These are phyloP conservation scores for Labroides dimidiatus DNA, from an alignment of 2,797 vertebrate genomes.

Conservation along the genomic window DNA sequence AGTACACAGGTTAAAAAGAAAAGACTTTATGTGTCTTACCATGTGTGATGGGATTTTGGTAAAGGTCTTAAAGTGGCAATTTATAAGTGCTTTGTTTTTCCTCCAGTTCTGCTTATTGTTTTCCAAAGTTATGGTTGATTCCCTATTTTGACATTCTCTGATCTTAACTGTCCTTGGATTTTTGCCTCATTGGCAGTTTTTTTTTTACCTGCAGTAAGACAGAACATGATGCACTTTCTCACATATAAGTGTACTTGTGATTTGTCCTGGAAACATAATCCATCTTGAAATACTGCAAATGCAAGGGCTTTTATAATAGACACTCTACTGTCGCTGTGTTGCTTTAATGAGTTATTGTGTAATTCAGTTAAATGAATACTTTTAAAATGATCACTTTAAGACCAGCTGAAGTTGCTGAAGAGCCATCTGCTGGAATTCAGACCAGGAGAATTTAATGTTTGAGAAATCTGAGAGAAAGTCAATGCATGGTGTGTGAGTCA, in stretches of 20 bases:
- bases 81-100: neutral
- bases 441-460: conserved; percentile 21
- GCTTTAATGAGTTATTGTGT: neutral
- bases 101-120: no score
- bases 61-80: conserved; percentile 19
- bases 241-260: neutral
- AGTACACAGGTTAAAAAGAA: conserved; percentile 6
- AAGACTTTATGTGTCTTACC: conserved; percentile 13
- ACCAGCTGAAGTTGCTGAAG: conserved; percentile 18
- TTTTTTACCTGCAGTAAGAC: no score
- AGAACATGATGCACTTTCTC: no score
- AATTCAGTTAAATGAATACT: neutral
- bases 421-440: conserved; percentile 38
- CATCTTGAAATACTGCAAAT: neutral
- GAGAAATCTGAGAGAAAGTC: neutral
- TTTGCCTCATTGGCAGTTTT: no score
- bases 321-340: no score
- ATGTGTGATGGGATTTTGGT: conserved; percentile 18
- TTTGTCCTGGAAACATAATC: neutral
- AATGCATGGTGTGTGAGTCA: conserved; percentile 48
- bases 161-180: no score
- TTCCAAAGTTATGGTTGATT: no score
- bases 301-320: neutral
- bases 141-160: no score
- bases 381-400: neutral